phyloP scores from a whole-genome alignment of 1,140 invertebrate genomes.

The Trichogramma pretiosum region DNA sequence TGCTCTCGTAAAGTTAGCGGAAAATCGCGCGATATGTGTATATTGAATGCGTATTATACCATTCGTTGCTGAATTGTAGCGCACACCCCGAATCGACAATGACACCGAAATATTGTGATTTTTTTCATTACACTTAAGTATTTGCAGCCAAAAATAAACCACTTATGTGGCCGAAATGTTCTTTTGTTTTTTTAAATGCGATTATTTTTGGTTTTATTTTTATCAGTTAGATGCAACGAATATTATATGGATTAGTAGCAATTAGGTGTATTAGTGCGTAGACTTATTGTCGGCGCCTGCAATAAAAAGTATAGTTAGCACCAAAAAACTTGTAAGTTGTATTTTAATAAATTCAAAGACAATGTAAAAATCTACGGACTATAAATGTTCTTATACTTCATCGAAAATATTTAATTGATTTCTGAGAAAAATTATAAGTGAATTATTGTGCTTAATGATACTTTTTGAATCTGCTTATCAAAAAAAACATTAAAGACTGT shows the following conservation, averaged over 20 bases:
- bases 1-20: too few species aligned
- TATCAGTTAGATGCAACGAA: slow-evolving; percentile 39
- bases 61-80: slow-evolving; percentile 16
- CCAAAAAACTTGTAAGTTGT: slow-evolving; percentile 10
- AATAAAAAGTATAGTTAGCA: slow-evolving; percentile 46
- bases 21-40: too few species aligned
- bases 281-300: slow-evolving; percentile 50
- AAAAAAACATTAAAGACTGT: too few species aligned
- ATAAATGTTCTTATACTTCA: too few species aligned
- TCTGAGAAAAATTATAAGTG: too few species aligned
- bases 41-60: too few species aligned
- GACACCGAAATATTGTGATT: slow-evolving; percentile 21
- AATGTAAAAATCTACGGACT: background rate
- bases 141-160: too few species aligned
- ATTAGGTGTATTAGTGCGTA: slow-evolving; percentile 44
- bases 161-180: slow-evolving; percentile 25
- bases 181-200: slow-evolving; percentile 22
- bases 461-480: too few species aligned
- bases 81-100: slow-evolving; percentile 29
- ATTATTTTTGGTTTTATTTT: slow-evolving; percentile 27
- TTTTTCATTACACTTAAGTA: slow-evolving; percentile 14
- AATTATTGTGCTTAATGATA: too few species aligned
- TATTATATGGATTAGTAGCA: slow-evolving; percentile 42
- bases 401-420: too few species aligned
- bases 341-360: background rate